Base-by-base conservation (phyloP, 2,113 vertebrate species). In the Heloderma charlesbogerti region DNA sequence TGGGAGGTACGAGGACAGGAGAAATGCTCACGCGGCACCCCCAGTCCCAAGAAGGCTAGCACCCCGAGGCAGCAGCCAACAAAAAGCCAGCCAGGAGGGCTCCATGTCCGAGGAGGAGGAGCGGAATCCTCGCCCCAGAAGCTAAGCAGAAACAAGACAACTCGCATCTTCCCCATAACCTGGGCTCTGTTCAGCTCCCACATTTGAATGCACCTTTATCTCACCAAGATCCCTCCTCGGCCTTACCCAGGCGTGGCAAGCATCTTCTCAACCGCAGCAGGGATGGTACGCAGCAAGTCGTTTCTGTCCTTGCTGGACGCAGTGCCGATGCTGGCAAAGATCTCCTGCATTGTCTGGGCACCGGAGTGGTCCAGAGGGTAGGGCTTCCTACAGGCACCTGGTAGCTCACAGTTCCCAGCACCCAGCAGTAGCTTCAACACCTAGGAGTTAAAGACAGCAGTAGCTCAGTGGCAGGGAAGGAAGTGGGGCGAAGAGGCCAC, bases 301-400 rank as follows among this genome's bases (percentile, higher is more conserved):
- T 94, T 95, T 0, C 97, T 97, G 77, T 98, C 98, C 8, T 97
- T 95, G 0, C 97, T 96, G 22, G 98, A 98, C 75, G 98, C 98
- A 0, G 98, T 99, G 91, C 98, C 98, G 0, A 99, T 99, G 97
- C 98, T 99, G 93, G 98, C 98, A 2, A 99, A 99, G 95, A 99
- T 98, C 95, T 99, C 98, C 94, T 98, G 96, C 97, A 99, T 98
- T 97, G 99, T 97, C 96, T 98, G 98, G 0, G 95, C 97, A 0
- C 98, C 98, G 0, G 97, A 97, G 2, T 97, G 97, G 0, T 96
- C 98, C 37, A 98, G 98, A 4, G 97, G 63, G 9, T 87, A 90
- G 37, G 96, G 89, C 54, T 87, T 93, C 91, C 95, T 95, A 3
- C 94, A 72, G 0, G 94, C 93, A 12, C 97, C 97, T 67, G 97